A percentile compares a stretch with the other conserved stretches of the same genome.
Conservation (phyloP, 2,797 vertebrate species). For the Hydrophis major region DNA sequence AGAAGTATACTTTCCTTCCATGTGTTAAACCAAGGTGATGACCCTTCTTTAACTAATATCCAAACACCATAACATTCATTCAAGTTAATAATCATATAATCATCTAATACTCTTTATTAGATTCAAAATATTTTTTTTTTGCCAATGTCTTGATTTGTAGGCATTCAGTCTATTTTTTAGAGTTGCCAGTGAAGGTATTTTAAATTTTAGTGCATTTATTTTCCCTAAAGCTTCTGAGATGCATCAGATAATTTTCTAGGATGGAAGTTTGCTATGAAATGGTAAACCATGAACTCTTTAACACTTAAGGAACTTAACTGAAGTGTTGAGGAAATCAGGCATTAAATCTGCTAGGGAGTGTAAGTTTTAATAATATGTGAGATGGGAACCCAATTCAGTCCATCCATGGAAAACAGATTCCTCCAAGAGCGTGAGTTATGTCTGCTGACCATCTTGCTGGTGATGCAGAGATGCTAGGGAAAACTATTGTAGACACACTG, state of each 20-base stretch:
- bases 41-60: not conserved
- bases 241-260: not conserved
- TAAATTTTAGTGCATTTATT: not conserved
- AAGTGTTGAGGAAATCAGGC: not conserved
- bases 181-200: not conserved
- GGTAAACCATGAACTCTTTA: not conserved
- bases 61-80: not conserved
- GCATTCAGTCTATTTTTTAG: not conserved
- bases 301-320: not conserved
- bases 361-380: not conserved
- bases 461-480: not conserved
- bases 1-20: not conserved
- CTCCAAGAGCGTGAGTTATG: not conserved
- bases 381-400: not conserved
- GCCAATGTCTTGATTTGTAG: not conserved
- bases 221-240: not conserved
- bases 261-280: not conserved
- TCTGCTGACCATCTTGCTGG: not conserved
- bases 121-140: not conserved
- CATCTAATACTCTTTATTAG: not conserved
- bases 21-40: not conserved
- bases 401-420: not conserved
- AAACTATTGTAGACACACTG: not conserved
- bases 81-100: not conserved
- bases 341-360: not conserved